These are phyloP conservation scores for Pasiphila rectangulata DNA, from an alignment of 2,888 invertebrate species.

Conservation along the genomic window DNA sequence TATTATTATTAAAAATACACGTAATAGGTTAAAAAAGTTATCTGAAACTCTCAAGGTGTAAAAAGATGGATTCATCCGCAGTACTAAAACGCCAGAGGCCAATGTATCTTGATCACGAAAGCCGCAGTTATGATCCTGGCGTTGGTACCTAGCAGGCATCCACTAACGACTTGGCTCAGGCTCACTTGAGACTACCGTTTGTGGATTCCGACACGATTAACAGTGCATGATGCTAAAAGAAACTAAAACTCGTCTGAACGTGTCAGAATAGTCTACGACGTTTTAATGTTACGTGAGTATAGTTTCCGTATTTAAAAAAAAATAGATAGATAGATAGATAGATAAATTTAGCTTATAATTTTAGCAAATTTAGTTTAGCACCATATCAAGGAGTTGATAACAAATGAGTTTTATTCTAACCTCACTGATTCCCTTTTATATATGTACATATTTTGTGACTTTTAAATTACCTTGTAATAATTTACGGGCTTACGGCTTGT, in stretches of 20 bases:
- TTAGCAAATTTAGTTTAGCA: too few relatives aligned
- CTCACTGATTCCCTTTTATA: too few relatives aligned
- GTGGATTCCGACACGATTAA: slow-evolving; percentile 17
- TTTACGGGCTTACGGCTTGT: slow-evolving; percentile 32
- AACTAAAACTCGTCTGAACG: background rate
- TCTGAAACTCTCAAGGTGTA: background rate
- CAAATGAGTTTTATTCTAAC: too few relatives aligned
- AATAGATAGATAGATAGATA: too few relatives aligned
- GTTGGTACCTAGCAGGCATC: slow-evolving; percentile 22
- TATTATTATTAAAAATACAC: too few relatives aligned
- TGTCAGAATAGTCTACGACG: background rate
- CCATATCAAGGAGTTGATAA: too few relatives aligned
- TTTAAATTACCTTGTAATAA: too few relatives aligned
- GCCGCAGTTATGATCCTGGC: slow-evolving; percentile 30
- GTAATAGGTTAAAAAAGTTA: too few relatives aligned
- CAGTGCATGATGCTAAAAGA: background rate
- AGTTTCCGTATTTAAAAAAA: too few relatives aligned
- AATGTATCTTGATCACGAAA: slow-evolving; percentile 30
- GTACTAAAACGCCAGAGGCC: slow-evolving; percentile 13
- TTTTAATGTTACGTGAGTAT: too few relatives aligned
- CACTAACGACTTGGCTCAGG: slow-evolving; percentile 37
- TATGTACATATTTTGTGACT: too few relatives aligned
- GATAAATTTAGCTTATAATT: too few relatives aligned
- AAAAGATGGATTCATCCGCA: slow-evolving; percentile 15
- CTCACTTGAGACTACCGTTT: slow-evolving; percentile 5